phyloP scores from a whole-genome alignment of 2,797 vertebrate species.

The Anguilla pacifica region DNA sequence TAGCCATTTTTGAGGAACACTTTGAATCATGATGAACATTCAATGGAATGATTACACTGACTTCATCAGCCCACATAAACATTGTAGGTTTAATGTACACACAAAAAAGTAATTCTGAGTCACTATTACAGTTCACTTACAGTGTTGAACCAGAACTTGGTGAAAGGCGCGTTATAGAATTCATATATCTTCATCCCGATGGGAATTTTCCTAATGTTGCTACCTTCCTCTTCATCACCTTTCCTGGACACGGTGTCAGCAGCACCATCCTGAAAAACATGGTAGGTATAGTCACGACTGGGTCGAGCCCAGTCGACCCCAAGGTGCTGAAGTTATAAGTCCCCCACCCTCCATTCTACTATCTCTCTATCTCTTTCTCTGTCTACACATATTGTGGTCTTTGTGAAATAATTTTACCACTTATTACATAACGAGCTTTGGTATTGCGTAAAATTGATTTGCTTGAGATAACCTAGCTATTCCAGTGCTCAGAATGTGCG shows the following conservation, averaged over 20 bases:
- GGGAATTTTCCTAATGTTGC: constrained; percentile 82
- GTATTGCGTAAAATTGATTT: no score
- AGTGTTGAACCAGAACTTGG: constrained; percentile 99
- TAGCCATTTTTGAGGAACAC: background rate
- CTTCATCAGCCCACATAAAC: background rate
- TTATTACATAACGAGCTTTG: no score
- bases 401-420: no score
- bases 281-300: no score
- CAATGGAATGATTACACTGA: background rate
- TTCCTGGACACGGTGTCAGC: constrained; percentile 83
- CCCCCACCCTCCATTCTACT: no score
- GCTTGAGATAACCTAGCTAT: no score
- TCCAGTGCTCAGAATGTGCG: no score
- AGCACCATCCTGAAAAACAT: constrained; percentile 78
- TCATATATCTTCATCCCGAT: constrained; percentile 91
- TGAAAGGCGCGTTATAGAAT: constrained; percentile 97
- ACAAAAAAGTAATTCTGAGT: background rate
- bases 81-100: background rate
- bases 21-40: background rate
- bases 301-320: no score
- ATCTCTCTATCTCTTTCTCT: no score
- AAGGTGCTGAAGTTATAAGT: no score
- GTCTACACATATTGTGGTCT: no score
- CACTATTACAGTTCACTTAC: constrained; percentile 68
- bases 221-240: constrained; percentile 92